These are phyloP conservation scores for Botrylloides violaceus DNA, from an alignment of 23 tunicate species.

Conservation along the genomic window DNA sequence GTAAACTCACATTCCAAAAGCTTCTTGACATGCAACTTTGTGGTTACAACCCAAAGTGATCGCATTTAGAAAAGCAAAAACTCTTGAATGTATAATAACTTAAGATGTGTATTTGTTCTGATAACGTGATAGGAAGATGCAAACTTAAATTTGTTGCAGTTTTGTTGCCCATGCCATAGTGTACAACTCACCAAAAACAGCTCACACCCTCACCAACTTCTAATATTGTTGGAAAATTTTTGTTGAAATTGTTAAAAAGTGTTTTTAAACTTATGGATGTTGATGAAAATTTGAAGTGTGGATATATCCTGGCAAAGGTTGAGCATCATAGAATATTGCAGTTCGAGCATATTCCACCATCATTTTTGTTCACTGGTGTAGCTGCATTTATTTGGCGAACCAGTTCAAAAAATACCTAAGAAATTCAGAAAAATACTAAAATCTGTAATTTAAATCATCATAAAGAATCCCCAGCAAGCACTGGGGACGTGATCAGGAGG, in stretches of 20 bases:
- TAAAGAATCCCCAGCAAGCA: no score
- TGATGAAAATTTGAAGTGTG: not conserved
- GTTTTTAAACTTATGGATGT: not conserved
- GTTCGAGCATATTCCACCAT: conserved; percentile 33
- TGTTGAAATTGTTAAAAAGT: not conserved
- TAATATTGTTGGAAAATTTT: conserved; percentile 1
- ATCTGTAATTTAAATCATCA: no score
- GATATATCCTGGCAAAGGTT: not conserved
- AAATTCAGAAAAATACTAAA: not conserved
- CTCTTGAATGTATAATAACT: no score
- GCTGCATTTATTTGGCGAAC: conserved; percentile 80
- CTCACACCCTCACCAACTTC: not conserved
- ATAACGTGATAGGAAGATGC: not conserved
- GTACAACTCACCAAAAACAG: not conserved
- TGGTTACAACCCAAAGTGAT: no score
- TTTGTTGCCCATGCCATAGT: not conserved
- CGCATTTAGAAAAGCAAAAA: no score
- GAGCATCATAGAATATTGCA: conserved; percentile 14
- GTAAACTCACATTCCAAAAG: no score
- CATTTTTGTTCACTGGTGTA: conserved; percentile 28
- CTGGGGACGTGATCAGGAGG: not conserved
- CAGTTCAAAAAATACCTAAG: conserved; percentile 83
- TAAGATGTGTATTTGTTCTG: no score
- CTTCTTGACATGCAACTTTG: no score
- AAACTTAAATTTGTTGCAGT: not conserved